Evolutionary conservation across 2,888 invertebrate genomes (phyloP).

Genomic region (Onchidella celtica): DNA sequence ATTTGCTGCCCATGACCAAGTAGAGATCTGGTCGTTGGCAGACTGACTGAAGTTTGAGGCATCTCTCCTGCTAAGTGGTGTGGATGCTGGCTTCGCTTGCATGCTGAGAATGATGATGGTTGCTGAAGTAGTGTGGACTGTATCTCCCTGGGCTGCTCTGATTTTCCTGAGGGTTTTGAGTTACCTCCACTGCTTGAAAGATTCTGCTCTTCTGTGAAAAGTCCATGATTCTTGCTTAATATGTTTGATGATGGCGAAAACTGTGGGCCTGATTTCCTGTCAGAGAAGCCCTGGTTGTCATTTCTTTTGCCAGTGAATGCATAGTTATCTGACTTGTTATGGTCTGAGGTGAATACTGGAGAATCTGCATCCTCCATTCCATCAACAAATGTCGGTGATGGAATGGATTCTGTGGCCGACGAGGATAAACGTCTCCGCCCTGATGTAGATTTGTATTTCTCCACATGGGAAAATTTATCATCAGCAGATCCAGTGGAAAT

Average conservation of each 20-base stretch:
- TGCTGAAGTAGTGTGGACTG: not conserved
- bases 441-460: not conserved
- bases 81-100: not conserved
- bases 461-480: conserved; percentile 6
- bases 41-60: not conserved
- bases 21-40: not conserved
- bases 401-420: conserved; percentile 47
- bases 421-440: conserved; percentile 34
- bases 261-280: no score
- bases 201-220: not conserved
- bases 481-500: not conserved
- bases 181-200: not conserved
- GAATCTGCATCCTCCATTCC: conserved; percentile 27
- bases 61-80: not conserved
- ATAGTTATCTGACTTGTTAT: not conserved
- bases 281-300: not conserved
- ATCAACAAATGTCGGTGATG: conserved; percentile 27
- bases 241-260: not conserved
- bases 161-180: not conserved
- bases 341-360: conserved; percentile 23
- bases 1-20: not conserved
- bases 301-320: not conserved
- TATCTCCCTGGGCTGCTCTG: not conserved
- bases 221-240: not conserved
- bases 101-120: not conserved